A percentile compares a stretch with the other conserved stretches of the same genome.
These are phyloP conservation scores for Brachyrhaphis roseni DNA, from an alignment of 2,797 vertebrate species.

Conservation along the genomic window DNA sequence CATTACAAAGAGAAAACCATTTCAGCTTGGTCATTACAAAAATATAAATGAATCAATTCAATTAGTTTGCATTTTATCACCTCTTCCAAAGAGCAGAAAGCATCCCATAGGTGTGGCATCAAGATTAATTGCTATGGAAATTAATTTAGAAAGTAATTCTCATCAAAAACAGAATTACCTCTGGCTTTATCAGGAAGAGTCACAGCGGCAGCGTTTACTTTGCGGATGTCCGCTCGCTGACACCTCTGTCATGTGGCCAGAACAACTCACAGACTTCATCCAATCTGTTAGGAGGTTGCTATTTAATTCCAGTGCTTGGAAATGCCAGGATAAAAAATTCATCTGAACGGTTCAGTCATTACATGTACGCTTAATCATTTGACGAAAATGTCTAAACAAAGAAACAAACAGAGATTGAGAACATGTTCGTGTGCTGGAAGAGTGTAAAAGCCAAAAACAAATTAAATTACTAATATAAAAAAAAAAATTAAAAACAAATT, in stretches of 20 bases:
- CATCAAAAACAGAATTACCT: slow-evolving; percentile 76
- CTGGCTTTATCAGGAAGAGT: slow-evolving; percentile 74
- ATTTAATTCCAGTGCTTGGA: slow-evolving; percentile 64
- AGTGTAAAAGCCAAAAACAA: slow-evolving; percentile 17
- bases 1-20: slow-evolving; percentile 61
- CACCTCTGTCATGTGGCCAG: slow-evolving; percentile 24
- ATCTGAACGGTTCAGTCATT: slow-evolving; percentile 27
- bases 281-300: slow-evolving; percentile 58
- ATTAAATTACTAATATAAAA: background rate
- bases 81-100: slow-evolving; percentile 62
- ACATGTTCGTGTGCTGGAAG: slow-evolving; percentile 8
- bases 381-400: slow-evolving; percentile 44
- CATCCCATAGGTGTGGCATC: slow-evolving; percentile 67
- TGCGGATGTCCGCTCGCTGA: slow-evolving; percentile 33
- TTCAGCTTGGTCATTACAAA: slow-evolving; percentile 65
- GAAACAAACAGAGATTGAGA: slow-evolving; percentile 28
- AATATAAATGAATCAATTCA: slow-evolving; percentile 73
- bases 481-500: background rate
- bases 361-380: slow-evolving; percentile 40
- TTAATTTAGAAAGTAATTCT: slow-evolving; percentile 78
- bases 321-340: slow-evolving; percentile 55
- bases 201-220: slow-evolving; percentile 55
- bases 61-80: slow-evolving; percentile 80
- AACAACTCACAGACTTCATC: slow-evolving; percentile 44
- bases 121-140: slow-evolving; percentile 78